These are phyloP conservation scores for Cardiocondyla obscurior DNA, from an alignment of 1,140 invertebrate genomes.

Conservation along the genomic window DNA sequence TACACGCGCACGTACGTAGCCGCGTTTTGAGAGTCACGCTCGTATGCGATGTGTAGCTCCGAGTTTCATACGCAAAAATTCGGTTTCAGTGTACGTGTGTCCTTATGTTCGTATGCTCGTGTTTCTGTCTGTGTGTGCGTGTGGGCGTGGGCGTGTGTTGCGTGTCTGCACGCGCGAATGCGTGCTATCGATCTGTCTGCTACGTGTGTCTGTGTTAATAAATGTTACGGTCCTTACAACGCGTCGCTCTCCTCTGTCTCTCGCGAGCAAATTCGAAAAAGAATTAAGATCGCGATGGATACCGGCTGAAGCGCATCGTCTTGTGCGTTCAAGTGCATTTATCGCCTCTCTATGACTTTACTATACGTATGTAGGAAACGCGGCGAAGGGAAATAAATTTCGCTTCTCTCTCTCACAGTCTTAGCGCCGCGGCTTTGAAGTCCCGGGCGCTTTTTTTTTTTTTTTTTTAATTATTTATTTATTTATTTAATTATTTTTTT, in stretches of 20 bases:
- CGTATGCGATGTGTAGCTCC: constrained; percentile 55
- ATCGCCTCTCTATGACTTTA: neutral
- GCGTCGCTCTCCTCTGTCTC: constrained; percentile 25
- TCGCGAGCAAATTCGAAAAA: constrained; percentile 56
- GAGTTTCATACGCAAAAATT: constrained; percentile 49
- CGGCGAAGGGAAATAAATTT: constrained; percentile 30
- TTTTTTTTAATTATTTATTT: neutral
- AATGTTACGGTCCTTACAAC: constrained; percentile 41
- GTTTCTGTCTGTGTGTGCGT: neutral
- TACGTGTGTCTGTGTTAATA: constrained; percentile 10
- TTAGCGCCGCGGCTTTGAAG: constrained; percentile 37
- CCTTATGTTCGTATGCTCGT: neutral
- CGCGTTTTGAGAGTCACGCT: constrained; percentile 68
- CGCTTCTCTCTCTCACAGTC: constrained; percentile 52
- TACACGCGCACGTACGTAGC: constrained; percentile 82
- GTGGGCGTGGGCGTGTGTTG: neutral
- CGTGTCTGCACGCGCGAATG: neutral
- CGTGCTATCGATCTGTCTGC: constrained; percentile 39
- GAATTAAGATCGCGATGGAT: constrained; percentile 54
- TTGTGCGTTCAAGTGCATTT: constrained; percentile 60
- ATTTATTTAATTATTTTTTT: no score
- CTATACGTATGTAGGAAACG: constrained; percentile 28
- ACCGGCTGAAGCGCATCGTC: constrained; percentile 52
- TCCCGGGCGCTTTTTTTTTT: neutral
- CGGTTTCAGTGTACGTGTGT: neutral